Evolutionary conservation across 2,113 vertebrate species (phyloP).

Genomic region (Lophochroa leadbeateri): DNA sequence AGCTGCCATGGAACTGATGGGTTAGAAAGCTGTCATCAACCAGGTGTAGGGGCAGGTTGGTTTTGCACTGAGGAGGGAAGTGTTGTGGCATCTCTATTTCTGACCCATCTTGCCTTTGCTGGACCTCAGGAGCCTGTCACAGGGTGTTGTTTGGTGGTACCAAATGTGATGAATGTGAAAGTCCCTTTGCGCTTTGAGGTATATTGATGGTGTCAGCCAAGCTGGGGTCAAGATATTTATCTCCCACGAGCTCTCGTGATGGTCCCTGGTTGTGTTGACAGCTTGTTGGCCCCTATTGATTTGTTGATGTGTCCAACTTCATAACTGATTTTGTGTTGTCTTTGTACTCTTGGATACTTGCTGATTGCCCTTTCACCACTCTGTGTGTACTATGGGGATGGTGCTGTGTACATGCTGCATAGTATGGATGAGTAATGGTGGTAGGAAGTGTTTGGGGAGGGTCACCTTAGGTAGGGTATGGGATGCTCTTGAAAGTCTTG

Average conservation of each 20-base stretch:
- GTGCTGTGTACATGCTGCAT: background rate
- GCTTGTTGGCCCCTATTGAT: accelerated
- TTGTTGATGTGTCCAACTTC: background rate
- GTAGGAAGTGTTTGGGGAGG: background rate
- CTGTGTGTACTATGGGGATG: accelerated
- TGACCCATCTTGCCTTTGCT: background rate
- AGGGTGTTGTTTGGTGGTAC: background rate
- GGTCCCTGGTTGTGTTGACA: background rate
- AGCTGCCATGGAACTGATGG: background rate
- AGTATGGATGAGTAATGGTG: background rate
- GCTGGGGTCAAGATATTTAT: background rate
- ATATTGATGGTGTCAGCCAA: background rate
- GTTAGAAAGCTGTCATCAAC: background rate
- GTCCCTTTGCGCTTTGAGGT: background rate
- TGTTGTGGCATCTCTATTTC: background rate
- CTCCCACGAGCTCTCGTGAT: background rate
- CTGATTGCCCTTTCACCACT: accelerated
- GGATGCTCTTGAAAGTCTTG: background rate
- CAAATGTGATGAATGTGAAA: background rate
- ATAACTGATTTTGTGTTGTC: background rate
- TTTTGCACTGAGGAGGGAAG: background rate
- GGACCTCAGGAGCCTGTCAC: accelerated
- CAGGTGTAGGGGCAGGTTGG: background rate
- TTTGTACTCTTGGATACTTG: background rate
- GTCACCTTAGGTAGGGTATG: background rate